Conservation (phyloP, 2,113 vertebrate species). For the Pachypanchax playfairii region DNA sequence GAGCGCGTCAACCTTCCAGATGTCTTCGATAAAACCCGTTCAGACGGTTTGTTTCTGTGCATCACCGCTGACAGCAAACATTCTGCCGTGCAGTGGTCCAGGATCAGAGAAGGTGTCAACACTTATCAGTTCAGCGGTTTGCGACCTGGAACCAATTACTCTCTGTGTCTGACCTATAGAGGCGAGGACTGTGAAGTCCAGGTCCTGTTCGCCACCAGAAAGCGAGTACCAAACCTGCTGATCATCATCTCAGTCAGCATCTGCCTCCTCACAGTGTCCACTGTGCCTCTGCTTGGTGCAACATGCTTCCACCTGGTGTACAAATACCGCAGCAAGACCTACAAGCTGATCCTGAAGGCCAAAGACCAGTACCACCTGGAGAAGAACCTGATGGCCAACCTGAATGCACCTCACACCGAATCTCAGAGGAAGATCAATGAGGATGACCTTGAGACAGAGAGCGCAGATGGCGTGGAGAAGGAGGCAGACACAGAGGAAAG, state of each 20-base stretch:
- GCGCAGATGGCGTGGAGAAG: slow-evolving; percentile 61
- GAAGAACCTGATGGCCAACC: slow-evolving; percentile 85
- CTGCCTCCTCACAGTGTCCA: slow-evolving; percentile 92
- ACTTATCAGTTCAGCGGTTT: slow-evolving; percentile 89
- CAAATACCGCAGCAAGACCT: slow-evolving; percentile 93
- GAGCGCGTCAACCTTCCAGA: slow-evolving; percentile 72
- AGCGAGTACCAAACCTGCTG: slow-evolving; percentile 88
- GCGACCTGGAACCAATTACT: slow-evolving; percentile 91
- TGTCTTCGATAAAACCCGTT: slow-evolving; percentile 49
- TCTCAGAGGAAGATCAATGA: slow-evolving; percentile 86
- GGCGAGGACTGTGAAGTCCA: slow-evolving; percentile 91
- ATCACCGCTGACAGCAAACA: slow-evolving; percentile 77
- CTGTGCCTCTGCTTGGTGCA: slow-evolving; percentile 91
- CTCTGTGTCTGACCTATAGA: slow-evolving; percentile 88
- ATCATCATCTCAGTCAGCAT: slow-evolving; percentile 94
- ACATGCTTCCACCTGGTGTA: slow-evolving; percentile 94
- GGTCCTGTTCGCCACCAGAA: slow-evolving; percentile 92
- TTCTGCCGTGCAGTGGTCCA: slow-evolving; percentile 90
- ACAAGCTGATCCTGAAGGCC: slow-evolving; percentile 91
- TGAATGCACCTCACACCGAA: slow-evolving; percentile 86
- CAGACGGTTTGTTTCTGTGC: slow-evolving; percentile 89
- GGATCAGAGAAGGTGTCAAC: slow-evolving; percentile 88
- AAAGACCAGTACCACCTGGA: slow-evolving; percentile 90
- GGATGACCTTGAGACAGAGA: slow-evolving; percentile 68
- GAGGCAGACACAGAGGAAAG: slow-evolving; percentile 83